Base-by-base conservation (phyloP, 2,888 invertebrate genomes). In the Aphidoletes aphidimyza region DNA sequence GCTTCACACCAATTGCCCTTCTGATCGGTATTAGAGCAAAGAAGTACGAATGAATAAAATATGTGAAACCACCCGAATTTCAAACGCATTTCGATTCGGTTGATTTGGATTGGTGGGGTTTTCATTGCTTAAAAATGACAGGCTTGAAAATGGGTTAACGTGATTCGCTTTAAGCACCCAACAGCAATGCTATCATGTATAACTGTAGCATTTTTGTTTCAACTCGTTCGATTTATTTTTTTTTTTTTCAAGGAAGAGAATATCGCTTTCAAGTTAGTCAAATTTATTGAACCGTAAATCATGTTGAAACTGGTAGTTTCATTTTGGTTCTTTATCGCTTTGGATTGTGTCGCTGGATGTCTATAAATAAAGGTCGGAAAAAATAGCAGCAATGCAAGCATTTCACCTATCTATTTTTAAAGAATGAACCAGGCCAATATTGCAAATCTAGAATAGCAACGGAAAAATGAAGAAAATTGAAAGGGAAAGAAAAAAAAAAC, bases 221-320 rank as follows among this genome's bases (percentile, higher is more conserved):
- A n/a, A n/a, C n/a, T n/a, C n/a, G n/a, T n/a, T n/a, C n/a, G n/a
- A n/a, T n/a, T n/a, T n/a, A n/a, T n/a, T n/a, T n/a, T n/a, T n/a
- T n/a, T n/a, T n/a, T n/a, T n/a, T n/a, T n/a, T n/a, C n/a, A n/a
- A n/a, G n/a, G n/a, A n/a, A 22, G 22, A 54, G 54, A 54, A 54
- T 54, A 54, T 54, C 54, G 22, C 54, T 22, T 54, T 54, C 54
- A 54, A 54, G 54, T 54, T 54, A 54, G 54, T 54, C 54, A 54
- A 54, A 54, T 54, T 54, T 54, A 54, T 54, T 54, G 54, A 54
- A 54, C 54, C 54, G 54, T 54, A 54, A 54, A 54, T 54, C 54
- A 54, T 54, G 54, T 54, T 54, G 54, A 9, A 54, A 54, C n/a
- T 54, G 54, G n/a, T 54, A 54, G 54, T 22, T 54, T 54, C 9